phyloP scores from a whole-genome alignment of 2,797 vertebrate species.

The Vireo griseus region DNA sequence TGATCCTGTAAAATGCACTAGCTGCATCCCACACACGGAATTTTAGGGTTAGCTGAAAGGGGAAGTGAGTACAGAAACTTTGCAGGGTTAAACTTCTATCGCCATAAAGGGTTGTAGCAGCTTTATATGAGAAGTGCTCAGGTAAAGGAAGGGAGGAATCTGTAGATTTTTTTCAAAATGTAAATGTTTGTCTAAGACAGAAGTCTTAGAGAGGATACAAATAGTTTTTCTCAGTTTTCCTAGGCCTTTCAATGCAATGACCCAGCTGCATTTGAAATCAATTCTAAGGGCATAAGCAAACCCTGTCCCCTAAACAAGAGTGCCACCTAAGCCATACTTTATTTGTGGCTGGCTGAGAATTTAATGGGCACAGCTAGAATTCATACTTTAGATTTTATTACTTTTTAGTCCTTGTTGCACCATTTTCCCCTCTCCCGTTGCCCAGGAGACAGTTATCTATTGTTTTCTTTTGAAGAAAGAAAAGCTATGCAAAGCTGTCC shows the following conservation, averaged over 20 bases:
- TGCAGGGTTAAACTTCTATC: not conserved
- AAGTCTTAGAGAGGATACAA: not conserved
- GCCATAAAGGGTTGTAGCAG: not conserved
- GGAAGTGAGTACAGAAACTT: not conserved
- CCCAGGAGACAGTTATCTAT: not conserved
- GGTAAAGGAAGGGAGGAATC: not conserved
- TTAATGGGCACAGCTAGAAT: not conserved
- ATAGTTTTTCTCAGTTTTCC: not conserved
- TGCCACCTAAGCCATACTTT: not conserved
- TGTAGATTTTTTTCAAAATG: not conserved
- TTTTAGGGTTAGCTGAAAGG: not conserved
- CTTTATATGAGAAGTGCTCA: not conserved
- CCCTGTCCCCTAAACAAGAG: not conserved
- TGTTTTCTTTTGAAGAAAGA: not conserved
- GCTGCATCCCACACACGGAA: not conserved
- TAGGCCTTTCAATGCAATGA: not conserved
- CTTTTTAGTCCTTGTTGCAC: not conserved
- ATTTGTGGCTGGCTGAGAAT: not conserved
- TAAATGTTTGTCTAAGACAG: not conserved
- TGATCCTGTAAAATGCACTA: not conserved
- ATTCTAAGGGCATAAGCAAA: not conserved
- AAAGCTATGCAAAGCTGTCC: not conserved
- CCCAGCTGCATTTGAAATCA: not conserved
- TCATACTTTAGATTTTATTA: not conserved
- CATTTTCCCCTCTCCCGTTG: not conserved